Evolutionary conservation across 2,888 invertebrate genomes (phyloP).

Genomic region (Ornithoptera priamus): DNA sequence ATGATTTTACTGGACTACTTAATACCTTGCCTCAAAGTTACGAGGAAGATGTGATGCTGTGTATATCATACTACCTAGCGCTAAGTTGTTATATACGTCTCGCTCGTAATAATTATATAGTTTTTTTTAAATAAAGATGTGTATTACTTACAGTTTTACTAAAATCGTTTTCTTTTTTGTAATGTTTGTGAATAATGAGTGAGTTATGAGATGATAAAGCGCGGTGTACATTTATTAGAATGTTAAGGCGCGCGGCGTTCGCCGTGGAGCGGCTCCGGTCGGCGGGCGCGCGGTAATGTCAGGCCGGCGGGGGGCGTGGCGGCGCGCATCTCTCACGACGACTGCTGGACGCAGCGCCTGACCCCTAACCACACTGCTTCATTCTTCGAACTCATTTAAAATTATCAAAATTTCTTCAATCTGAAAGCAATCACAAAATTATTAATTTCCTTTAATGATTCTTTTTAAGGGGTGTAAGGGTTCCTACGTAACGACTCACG

Average conservation of each 20-base stretch:
- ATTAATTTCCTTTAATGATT: no score
- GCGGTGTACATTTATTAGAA: slow-evolving; percentile 10
- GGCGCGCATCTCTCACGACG: slow-evolving; percentile 41
- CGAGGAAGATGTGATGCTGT: no score
- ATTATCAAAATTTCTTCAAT: not conserved
- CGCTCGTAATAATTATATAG: no score
- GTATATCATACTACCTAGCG: no score
- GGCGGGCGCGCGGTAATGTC: slow-evolving; percentile 35
- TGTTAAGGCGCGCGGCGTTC: slow-evolving; percentile 16
- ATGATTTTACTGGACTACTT: no score
- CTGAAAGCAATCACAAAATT: no score
- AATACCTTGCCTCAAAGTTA: no score
- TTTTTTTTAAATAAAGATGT: no score
- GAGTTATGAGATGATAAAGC: not conserved
- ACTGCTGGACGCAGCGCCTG: slow-evolving; percentile 34
- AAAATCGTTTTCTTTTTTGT: not conserved
- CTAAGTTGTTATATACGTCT: no score
- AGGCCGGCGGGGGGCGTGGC: slow-evolving; percentile 41
- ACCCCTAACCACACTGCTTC: slow-evolving; percentile 35
- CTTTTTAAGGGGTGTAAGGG: no score
- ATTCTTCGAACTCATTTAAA: slow-evolving; percentile 32
- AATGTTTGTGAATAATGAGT: not conserved
- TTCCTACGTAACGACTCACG: no score
- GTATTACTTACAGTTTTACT: no score
- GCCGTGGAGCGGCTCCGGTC: slow-evolving; percentile 29